Base-by-base conservation (phyloP, 2,113 vertebrate species). In the Oncorhynchus nerka region DNA sequence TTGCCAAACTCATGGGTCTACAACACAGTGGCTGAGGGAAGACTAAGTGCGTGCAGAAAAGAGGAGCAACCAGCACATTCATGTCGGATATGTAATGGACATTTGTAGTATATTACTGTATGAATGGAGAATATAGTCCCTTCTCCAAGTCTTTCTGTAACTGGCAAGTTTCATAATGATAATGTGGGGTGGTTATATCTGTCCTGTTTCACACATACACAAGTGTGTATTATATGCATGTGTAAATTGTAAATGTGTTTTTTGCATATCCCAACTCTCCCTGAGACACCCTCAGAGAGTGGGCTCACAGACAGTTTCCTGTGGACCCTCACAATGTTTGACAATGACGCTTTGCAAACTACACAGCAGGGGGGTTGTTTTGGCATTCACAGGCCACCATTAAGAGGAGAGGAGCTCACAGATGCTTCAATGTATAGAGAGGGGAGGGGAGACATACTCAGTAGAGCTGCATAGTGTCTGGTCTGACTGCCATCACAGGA, bases 381-480 rank as follows among this genome's bases (percentile, higher is more conserved):
- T 68, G 16, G 30, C 16, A 16, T 68, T 55, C 51, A 19, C 16
- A 15, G 16, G 16, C 4, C 51, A 19, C n/a, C 5, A 13, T 62
- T 62, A 13, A 62, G 6, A 11, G 59, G 59, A 22, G n/a, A 62
- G 59, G n/a, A 62, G 59, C n/a, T 62, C n/a, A 22, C n/a, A 22
- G n/a, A 62, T 5, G n/a, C 59, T 22, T 22, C n/a, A 2, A 22
- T n/a, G 13, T 22, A 8, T 22, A 62, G 19, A n/a, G 5, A 62
- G n/a, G 59, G 59, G 59, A 62, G 59, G n/a, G n/a, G 59, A 8
- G 9, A 62, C n/a, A 62, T 3, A 62, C n/a, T 24, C 59, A 62
- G n/a, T 9, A 62, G 59, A 0, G n/a, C 59, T 22, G 71, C 82
- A 89, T 85, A 88, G 87, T 89, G 86, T 85, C 82, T 75, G 82